Evolutionary conservation across 2,113 vertebrate genomes (phyloP).

Genomic region (Eudyptes chrysolophus): DNA sequence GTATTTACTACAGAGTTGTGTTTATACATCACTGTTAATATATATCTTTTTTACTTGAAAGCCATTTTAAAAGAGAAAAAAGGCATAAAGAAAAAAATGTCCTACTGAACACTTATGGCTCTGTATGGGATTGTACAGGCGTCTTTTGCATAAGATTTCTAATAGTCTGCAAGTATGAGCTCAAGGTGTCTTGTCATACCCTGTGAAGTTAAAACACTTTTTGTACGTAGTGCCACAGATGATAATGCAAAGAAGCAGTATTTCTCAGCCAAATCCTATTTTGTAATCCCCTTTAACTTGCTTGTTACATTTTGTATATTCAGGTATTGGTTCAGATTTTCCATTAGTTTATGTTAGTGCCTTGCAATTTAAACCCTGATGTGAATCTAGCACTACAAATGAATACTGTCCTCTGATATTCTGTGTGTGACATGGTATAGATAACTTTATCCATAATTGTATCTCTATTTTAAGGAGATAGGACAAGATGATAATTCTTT

Average conservation of each 20-base stretch:
- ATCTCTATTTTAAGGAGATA: not conserved
- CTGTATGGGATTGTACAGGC: not conserved
- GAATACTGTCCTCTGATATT: not conserved
- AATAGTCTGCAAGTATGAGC: not conserved
- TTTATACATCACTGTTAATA: not conserved
- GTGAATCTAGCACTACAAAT: not conserved
- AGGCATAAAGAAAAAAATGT: not conserved
- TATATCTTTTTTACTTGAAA: not conserved
- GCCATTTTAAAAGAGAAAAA: not conserved
- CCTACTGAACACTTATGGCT: not conserved
- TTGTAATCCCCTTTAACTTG: not conserved
- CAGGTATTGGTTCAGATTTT: not conserved
- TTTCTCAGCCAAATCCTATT: not conserved
- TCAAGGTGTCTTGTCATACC: not conserved
- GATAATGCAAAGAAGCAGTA: not conserved
- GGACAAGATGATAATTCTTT: not conserved
- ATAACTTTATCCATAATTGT: not conserved
- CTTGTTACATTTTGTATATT: not conserved
- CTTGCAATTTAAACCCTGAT: not conserved
- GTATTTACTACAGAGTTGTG: not conserved
- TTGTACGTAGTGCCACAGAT: rapidly evolving
- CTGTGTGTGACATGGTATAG: not conserved
- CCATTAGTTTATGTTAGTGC: not conserved
- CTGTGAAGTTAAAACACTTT: not conserved
- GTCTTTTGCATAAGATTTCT: not conserved